Base-by-base conservation (phyloP, 2,888 invertebrate genomes). In the Horisme vitalbata region DNA sequence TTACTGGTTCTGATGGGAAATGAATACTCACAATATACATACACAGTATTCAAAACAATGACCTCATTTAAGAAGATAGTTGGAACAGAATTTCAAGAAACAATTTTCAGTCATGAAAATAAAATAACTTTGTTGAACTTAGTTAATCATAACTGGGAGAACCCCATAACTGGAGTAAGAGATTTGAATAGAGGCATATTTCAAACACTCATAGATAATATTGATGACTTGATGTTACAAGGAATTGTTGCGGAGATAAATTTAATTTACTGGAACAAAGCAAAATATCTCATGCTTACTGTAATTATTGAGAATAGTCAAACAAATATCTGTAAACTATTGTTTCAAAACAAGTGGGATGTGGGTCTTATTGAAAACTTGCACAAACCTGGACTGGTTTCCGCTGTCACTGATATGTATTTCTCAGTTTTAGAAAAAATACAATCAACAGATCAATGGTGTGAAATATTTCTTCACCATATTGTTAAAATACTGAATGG, bases 121-220 rank as follows among this genome's bases (percentile, higher is more conserved):
- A 78, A 86, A 57, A 65, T 78, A 5, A 79, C 70, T 54, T 58
- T 92, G 24, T 71, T 92, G 4, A 76, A 81, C 52, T 72, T 92
- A 48, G 80, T 91, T 4, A 91, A 90, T 61, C 90, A 92, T 33
- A 93, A 92, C 62, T 93, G 93, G 92, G 92, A 92, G 61, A 93
- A 91, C 59, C 90, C 91, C 12, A 80, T 92, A 6, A 85, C 86
- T 45, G 92, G 91, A 38, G 80, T 92, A 5, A 83, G 90, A 58
- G 91, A 91, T 60, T 74, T 90, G 27, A 92, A 91, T 57, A 81
- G 84, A 49, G 68, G 61, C 8, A 73, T 92, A 51, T 91, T 92
- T 60, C 73, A 64, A 76, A 89, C 63, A 52, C 71, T 75, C 31
- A 59, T 87, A 43, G 63, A 56, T 14, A 58, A 72, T 32, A 34